A percentile compares a stretch with the other conserved stretches of the same genome.
Evolutionary conservation across 2,113 vertebrate genomes (phyloP).

Genomic region (Clupea harengus): DNA sequence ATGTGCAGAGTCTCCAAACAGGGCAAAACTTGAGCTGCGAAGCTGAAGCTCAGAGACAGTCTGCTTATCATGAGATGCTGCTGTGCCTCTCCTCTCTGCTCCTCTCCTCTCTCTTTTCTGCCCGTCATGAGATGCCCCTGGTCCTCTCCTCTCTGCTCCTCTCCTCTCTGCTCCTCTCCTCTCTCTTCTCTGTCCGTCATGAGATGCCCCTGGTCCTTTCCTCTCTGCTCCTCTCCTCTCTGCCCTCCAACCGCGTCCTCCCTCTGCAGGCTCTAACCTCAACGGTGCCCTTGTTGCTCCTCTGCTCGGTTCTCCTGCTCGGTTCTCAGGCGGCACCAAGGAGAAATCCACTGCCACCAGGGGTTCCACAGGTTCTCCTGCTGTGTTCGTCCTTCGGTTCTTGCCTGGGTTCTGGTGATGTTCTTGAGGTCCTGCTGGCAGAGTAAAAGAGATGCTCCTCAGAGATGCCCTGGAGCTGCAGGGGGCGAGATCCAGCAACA

Average conservation of each 20-base stretch:
- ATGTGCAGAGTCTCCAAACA: conserved; percentile 88
- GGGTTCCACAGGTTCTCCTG: neutral
- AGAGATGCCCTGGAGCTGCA: neutral
- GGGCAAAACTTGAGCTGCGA: conserved; percentile 84
- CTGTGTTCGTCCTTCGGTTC: neutral
- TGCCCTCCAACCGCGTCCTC: neutral
- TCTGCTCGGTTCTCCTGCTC: too few relatives aligned
- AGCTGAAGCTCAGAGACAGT: conserved; percentile 76
- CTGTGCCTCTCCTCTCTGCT: conserved; percentile 58
- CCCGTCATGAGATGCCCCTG: neutral
- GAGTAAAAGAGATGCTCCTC: neutral
- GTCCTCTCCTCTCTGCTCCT: neutral
- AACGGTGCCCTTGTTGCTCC: neutral
- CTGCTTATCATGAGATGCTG: conserved; percentile 64
- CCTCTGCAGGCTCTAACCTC: neutral
- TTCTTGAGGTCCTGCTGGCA: neutral
- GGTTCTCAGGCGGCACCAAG: too few relatives aligned
- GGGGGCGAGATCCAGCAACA: neutral
- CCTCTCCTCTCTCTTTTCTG: conserved; percentile 31
- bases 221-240: too few relatives aligned
- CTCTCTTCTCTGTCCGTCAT: too few relatives aligned
- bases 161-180: too few relatives aligned
- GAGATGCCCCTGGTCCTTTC: too few relatives aligned
- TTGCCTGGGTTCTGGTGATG: neutral
- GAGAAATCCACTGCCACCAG: neutral